Evolutionary conservation across 2,888 invertebrate species (phyloP).

Genomic region (Atherix ibis): DNA sequence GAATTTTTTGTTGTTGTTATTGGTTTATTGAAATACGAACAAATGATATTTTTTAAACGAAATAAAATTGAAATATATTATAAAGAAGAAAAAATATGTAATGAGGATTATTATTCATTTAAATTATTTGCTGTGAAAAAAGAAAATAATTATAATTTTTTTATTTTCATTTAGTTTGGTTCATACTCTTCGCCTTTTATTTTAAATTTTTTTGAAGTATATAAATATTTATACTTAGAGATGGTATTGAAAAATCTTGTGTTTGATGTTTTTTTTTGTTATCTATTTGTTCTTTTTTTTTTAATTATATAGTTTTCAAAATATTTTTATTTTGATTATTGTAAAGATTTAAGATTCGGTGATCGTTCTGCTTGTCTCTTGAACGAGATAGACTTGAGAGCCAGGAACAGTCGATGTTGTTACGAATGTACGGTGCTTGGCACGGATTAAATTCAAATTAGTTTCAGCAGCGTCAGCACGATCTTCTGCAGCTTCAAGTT

Average conservation of each 20-base stretch:
- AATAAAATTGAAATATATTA: no score
- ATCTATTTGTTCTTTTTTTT: conserved; percentile 2
- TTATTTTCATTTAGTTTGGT: no score
- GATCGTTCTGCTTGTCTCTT: conserved; percentile 57
- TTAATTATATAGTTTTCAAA: neutral
- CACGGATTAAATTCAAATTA: conserved; percentile 86
- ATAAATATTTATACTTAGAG: neutral
- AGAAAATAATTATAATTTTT: no score
- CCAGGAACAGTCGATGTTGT: conserved; percentile 87
- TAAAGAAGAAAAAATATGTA: no score
- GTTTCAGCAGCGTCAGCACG: conserved; percentile 90
- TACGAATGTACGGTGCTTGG: conserved; percentile 96
- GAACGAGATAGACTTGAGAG: conserved; percentile 79
- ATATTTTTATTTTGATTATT: conserved; percentile 5
- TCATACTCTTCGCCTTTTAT: no score
- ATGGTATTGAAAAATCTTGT: neutral
- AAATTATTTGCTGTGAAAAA: no score
- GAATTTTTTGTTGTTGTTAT: conserved; percentile 1
- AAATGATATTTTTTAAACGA: no score
- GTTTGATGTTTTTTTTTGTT: conserved; percentile 3
- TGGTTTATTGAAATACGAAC: no score
- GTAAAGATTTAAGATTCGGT: conserved; percentile 12
- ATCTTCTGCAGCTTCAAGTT: conserved; percentile 94
- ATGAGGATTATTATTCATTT: no score
- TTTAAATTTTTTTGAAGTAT: conserved; percentile 1